A percentile compares a stretch with the other conserved stretches of the same genome.
phyloP scores from a whole-genome alignment of 2,888 invertebrate species.

The Ellobium chinense region DNA sequence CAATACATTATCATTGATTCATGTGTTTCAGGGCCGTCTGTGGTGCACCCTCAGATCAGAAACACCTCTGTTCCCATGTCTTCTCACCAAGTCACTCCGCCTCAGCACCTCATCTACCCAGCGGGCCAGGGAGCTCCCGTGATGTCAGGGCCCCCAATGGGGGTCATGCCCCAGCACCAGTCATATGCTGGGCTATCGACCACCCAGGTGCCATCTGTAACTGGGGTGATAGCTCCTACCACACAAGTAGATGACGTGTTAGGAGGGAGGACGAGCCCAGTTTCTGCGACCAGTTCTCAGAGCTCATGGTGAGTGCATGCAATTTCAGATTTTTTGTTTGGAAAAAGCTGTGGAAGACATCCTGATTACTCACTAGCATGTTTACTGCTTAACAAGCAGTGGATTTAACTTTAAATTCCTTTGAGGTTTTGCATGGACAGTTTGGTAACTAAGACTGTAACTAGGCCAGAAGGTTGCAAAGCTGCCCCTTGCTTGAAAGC shows the following conservation, averaged over 20 bases:
- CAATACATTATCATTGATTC: too few species aligned
- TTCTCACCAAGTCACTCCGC: conserved; percentile 27
- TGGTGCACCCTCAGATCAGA: background rate
- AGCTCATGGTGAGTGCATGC: conserved; percentile 58
- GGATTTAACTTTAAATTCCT: too few species aligned
- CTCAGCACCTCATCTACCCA: conserved; percentile 21
- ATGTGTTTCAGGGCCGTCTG: conserved; percentile 7
- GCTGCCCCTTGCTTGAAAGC: too few species aligned
- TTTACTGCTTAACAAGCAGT: too few species aligned
- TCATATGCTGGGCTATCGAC: background rate
- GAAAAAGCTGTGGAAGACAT: too few species aligned
- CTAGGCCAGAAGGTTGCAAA: too few species aligned
- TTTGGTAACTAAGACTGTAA: too few species aligned
- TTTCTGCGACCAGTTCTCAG: conserved; percentile 45
- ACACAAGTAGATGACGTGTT: conserved; percentile 20
- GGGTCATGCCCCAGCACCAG: background rate
- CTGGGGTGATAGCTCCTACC: background rate
- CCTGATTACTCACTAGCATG: too few species aligned
- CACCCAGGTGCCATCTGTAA: background rate
- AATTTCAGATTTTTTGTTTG: too few species aligned
- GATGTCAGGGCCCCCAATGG: background rate
- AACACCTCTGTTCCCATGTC: conserved; percentile 9
- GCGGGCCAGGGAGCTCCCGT: conserved; percentile 21
- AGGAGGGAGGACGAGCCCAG: conserved; percentile 39
- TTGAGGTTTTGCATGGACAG: too few species aligned